Conservation (phyloP, 1,140 invertebrate species). For the Matsumurasca onukii region DNA sequence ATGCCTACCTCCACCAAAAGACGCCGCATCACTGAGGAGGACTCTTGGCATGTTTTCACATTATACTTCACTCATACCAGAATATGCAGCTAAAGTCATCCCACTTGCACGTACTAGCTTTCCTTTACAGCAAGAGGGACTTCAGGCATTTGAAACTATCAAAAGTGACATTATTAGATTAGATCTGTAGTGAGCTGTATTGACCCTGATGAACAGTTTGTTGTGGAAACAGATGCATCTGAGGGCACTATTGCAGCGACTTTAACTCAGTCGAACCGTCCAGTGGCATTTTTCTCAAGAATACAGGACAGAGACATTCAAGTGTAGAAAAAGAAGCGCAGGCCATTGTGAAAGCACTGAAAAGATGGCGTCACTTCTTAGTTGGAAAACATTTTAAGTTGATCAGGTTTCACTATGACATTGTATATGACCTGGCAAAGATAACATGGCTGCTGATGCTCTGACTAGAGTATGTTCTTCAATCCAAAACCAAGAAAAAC, state of each 20-base stretch:
- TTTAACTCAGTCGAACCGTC: not conserved
- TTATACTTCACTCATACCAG: not conserved
- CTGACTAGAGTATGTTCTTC: not conserved
- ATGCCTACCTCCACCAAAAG: not conserved
- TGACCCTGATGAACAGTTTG: not conserved
- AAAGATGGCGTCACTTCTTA: not conserved
- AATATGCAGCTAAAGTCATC: not conserved
- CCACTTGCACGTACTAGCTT: not conserved
- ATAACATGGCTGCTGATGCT: not conserved
- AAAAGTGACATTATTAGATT: not conserved
- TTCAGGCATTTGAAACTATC: not conserved
- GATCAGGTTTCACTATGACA: not conserved
- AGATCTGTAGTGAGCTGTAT: no score
- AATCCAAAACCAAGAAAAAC: not conserved
- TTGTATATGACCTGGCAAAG: not conserved
- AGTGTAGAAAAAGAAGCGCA: not conserved
- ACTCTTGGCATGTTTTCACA: not conserved
- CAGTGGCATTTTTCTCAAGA: slow-evolving; percentile 8
- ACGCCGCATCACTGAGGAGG: not conserved
- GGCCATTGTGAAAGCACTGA: not conserved
- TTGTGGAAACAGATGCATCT: not conserved
- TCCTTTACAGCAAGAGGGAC: not conserved
- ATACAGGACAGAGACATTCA: not conserved
- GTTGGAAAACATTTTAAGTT: not conserved
- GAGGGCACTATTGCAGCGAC: not conserved